phyloP scores from a whole-genome alignment of 2,113 vertebrate species.

The Psammodynastes pulverulentus region DNA sequence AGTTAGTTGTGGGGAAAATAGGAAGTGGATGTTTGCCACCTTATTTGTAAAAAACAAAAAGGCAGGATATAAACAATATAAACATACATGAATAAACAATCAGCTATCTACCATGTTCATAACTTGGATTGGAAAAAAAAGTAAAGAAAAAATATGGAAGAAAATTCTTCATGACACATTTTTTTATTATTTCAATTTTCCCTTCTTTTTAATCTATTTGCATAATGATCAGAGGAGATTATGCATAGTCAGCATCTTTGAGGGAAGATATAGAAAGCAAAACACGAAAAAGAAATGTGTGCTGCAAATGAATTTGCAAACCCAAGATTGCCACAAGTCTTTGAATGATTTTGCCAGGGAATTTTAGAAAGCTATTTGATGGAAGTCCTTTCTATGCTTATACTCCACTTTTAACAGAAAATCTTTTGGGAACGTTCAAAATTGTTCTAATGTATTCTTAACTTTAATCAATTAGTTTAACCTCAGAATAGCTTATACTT shows the following conservation, averaged over 20 bases:
- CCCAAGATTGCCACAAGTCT: neutral
- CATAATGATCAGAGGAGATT: neutral
- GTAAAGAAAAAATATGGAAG: neutral
- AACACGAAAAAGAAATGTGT: neutral
- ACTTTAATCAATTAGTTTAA: neutral
- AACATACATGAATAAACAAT: neutral
- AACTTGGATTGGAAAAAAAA: neutral
- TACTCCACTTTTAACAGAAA: neutral
- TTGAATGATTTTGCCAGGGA: neutral
- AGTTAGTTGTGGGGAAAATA: neutral
- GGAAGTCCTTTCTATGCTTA: neutral
- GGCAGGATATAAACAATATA: neutral
- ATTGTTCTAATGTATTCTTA: neutral
- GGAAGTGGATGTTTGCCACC: neutral
- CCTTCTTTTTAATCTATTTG: neutral
- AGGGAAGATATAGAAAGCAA: neutral
- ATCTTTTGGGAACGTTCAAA: neutral
- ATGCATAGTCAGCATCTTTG: neutral
- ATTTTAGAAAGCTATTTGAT: neutral
- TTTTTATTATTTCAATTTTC: neutral
- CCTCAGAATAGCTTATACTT: neutral
- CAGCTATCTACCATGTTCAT: neutral
- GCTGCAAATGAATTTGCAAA: neutral
- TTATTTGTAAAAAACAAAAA: neutral
- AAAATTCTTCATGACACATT: neutral